Evolutionary conservation across 2,888 invertebrate genomes (phyloP).

Genomic region (Epistrophe grossulariae): DNA sequence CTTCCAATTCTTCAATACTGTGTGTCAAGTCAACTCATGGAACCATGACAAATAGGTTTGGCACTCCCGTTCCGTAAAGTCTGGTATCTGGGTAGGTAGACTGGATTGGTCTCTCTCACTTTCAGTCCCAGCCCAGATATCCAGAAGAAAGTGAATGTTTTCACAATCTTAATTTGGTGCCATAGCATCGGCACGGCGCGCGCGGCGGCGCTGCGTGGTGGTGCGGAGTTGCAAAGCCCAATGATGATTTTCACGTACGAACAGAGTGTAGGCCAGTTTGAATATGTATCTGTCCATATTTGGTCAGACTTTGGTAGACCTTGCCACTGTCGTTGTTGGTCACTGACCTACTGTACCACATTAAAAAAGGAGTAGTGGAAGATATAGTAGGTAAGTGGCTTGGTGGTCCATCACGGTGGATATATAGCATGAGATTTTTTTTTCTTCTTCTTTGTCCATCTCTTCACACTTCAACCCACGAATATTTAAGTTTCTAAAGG

Average conservation of each 20-base stretch:
- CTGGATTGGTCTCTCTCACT: slow-evolving; percentile 45
- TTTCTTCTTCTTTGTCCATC: neutral
- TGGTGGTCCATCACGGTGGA: slow-evolving; percentile 9
- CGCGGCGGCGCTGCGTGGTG: neutral
- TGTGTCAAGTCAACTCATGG: slow-evolving; percentile 27
- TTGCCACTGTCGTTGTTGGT: slow-evolving; percentile 57
- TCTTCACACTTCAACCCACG: neutral
- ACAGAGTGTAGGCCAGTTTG: slow-evolving; percentile 12
- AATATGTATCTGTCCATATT: slow-evolving; percentile 63
- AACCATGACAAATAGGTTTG: slow-evolving; percentile 66
- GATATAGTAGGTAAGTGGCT: neutral
- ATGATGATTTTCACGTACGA: slow-evolving; percentile 37
- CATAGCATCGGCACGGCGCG: too few relatives aligned
- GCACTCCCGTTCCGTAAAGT: slow-evolving; percentile 25
- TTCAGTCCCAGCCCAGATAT: slow-evolving; percentile 29
- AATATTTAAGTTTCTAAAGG: neutral
- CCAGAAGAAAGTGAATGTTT: slow-evolving; percentile 70
- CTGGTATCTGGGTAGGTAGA: slow-evolving; percentile 25
- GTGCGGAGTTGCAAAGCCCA: too few relatives aligned
- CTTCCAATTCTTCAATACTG: neutral
- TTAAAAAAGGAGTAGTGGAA: slow-evolving; percentile 29
- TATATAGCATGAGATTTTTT: neutral
- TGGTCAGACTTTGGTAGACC: slow-evolving; percentile 60
- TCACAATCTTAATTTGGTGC: neutral
- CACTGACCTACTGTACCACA: slow-evolving; percentile 64